Evolutionary conservation across 2,797 vertebrate species (phyloP), one percentile per base, ranked within the genome.

Genomic region (Pteronotus mesoamericanus): DNA sequence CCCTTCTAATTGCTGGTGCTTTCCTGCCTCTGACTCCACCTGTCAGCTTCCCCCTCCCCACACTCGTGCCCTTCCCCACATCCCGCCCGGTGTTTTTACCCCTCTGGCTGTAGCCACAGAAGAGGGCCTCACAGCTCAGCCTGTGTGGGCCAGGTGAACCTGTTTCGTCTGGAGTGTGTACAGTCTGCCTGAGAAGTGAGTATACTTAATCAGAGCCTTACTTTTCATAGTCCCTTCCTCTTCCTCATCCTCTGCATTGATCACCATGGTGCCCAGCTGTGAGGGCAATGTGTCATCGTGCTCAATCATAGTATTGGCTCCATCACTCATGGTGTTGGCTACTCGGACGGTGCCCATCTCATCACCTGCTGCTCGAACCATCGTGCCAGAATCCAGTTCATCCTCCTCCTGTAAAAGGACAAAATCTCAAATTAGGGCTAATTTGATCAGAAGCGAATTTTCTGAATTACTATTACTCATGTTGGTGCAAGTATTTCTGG

Each of bases 221-320:
- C 99, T 99, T 98, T 99, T 99, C 99, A 99, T 99, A 7, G 99
- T 99, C 11, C 99, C 99, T 29, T 99, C 99, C 79, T 99, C 99
- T 51, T 99, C 99, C 16, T 99, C 99, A 0, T 99, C 99, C 2
- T 99, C 99, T 0, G 98, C 98, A 97, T 99, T 99, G 98, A 99
- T 99, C 96, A 99, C 99, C 99, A 99, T 99, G 69, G 99, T 99
- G 53, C 99, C 99, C 95, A 99, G 97, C 94, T 99, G 99, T 0
- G 98, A 99, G 39, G 98, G 98, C 98, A 99, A 97, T 4, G 99
- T 99, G 77, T 98, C 98, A 4, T 98, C 99, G 0, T 99, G 99
- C 16, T 99, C 98, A 72, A 99, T 99, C 99, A 99, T 99, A 0
- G 99, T 99, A 91, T 98, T 98, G 19, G 98, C 98, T 80, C 98